Base-by-base conservation (phyloP, 2,797 vertebrate species). In the Borostomias antarcticus region DNA sequence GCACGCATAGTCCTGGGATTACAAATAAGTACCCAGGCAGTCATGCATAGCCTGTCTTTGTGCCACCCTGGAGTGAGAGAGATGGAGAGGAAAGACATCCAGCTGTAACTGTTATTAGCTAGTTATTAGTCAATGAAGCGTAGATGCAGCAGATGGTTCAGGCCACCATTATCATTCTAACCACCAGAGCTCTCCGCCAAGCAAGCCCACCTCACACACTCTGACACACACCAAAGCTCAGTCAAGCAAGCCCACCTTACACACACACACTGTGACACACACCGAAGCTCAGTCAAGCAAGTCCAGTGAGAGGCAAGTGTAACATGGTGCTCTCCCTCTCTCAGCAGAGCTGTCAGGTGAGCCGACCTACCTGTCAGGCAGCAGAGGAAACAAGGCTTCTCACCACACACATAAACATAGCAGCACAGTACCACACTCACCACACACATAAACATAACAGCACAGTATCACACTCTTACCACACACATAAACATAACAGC, bases 51-150 rank as follows among this genome's bases (percentile, higher is more conserved):
- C 19, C 52, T 15, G 13, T 54, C 40, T 29, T 15, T 35, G 21
- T 48, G 29, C 4, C 15, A 26, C 25, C 43, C 43, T 2, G 19
- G 21, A 59, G 54, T 30, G 45, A 66, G 19, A n/a, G 13, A 4
- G 40, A n/a, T 13, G 40, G 2, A 17, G 9, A n/a, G n/a, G 40
- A 28, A 7, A 64, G 50, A 58, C 52, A 73, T 65, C 40, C 51
- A 63, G 29, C 57, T 28, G n/a, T 62, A 45, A 56, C 56, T 72
- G 48, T 73, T 68, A 32, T 66, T 51, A 52, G 52, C 43, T 57
- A 29, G 67, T 70, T 68, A 67, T 68, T 77, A 70, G 45, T 64
- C 53, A 66, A 57, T 72, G 32, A 72, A 69, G 61, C 61, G 26
- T 70, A 26, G 50, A 35, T 63, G 47, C 52, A 54, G 47, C 63